Evolutionary conservation across 2,113 vertebrate species (phyloP), one percentile per base, ranked within the genome.

Genomic region (Aegotheles bennettii): DNA sequence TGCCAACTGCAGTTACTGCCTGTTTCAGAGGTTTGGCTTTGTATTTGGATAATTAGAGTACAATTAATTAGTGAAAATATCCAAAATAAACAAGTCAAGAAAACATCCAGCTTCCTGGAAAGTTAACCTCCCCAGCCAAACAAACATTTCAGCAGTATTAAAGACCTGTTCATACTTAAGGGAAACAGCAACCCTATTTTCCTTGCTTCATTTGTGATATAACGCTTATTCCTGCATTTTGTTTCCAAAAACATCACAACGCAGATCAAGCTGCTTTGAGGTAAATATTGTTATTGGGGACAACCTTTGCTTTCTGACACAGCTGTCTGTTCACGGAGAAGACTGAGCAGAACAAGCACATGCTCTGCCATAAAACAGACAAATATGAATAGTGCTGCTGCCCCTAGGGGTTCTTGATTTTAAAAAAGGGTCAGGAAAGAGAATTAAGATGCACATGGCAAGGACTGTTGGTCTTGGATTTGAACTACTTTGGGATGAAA

Each of bases 81-180:
- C 69, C 81, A 95, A 95, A 95, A 89, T 43, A 91, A 95, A 81
- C 35, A 91, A 70, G 64, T 45, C 45, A 61, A 84, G 69, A 82
- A 89, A 79, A 63, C 3, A 8, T 81, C 35, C 40, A 82, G 9
- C 82, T 87, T 91, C 87, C 84, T 94, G 77, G 29, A 84, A 84
- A 87, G 69, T 87, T 71, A 71, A 74, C 14, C 29, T 68, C 24
- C 74, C 36, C 54, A 59, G 74, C 7, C 94, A 93, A 86, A 63
- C 63, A 94, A 95, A 89, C 47, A 75, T 63, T 81, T 84, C 31
- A 75, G 42, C 29, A 31, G 60, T 36, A 67, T 76, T 75, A 68
- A 78, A 84, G 60, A 16, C 77, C 80, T 63, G 51, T 15, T 91
- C 73, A 59, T 50, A 50, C 59, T 87, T 84, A 69, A 87, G 76